These are phyloP conservation scores for Hemiscyllium ocellatum DNA, from an alignment of 2,113 vertebrate genomes.

Conservation along the genomic window DNA sequence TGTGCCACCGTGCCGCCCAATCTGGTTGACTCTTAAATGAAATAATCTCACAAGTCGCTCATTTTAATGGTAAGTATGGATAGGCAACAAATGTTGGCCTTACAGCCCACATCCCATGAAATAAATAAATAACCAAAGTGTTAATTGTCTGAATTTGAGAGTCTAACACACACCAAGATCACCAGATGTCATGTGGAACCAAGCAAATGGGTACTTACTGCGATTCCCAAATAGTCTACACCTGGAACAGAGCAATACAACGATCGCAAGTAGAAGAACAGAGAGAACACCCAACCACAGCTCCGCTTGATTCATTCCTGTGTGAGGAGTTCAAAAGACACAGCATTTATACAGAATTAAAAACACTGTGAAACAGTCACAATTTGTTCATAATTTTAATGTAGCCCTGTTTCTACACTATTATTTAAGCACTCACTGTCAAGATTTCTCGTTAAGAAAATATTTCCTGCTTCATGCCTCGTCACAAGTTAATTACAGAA, in stretches of 20 bases:
- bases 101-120: no score
- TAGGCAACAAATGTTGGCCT: no score
- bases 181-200: not conserved
- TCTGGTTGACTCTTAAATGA: no score
- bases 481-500: not conserved
- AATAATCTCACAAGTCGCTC: no score
- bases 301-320: slow-evolving; percentile 47
- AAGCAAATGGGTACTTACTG: slow-evolving; percentile 45
- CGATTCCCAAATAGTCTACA: slow-evolving; percentile 43
- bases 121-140: no score
- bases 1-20: no score
- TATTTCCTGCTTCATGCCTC: not conserved
- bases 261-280: slow-evolving; percentile 43
- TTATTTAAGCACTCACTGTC: no score
- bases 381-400: not conserved
- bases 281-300: slow-evolving; percentile 46
- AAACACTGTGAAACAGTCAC: not conserved
- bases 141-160: not conserved
- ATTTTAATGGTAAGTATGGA: no score
- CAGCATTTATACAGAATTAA: not conserved
- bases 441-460: not conserved
- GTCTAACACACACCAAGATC: not conserved
- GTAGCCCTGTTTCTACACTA: not conserved
- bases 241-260: slow-evolving; percentile 47
- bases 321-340: not conserved